These are phyloP conservation scores for Drosophila nr. medialis DNA, from an alignment of 2,888 invertebrate species.

Conservation along the genomic window DNA sequence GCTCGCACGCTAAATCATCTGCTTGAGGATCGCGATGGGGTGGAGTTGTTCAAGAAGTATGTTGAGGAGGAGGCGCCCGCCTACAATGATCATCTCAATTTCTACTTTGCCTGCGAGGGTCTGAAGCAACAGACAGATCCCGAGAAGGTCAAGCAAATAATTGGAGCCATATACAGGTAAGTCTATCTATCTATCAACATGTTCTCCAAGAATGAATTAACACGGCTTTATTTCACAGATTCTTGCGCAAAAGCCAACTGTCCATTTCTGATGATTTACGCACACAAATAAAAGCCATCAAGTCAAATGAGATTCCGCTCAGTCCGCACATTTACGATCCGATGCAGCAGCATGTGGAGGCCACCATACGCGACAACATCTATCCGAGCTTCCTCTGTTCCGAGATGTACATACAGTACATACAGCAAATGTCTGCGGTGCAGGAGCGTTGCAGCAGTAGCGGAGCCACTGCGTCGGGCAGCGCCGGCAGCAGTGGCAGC, in stretches of 20 bases:
- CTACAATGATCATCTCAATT: slow-evolving; percentile 93
- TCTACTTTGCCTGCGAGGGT: slow-evolving; percentile 97
- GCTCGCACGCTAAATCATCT: slow-evolving; percentile 93
- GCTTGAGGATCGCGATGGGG: slow-evolving; percentile 95
- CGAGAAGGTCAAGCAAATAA: slow-evolving; percentile 89
- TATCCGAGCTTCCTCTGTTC: slow-evolving; percentile 97
- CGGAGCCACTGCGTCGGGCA: slow-evolving; percentile 72
- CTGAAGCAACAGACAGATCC: slow-evolving; percentile 91
- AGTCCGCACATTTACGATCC: slow-evolving; percentile 93
- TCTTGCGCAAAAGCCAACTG: slow-evolving; percentile 92
- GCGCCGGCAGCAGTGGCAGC: slow-evolving; percentile 72
- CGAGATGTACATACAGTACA: slow-evolving; percentile 94
- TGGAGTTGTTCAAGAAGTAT: slow-evolving; percentile 93
- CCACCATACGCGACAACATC: slow-evolving; percentile 93
- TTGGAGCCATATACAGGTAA: slow-evolving; percentile 93
- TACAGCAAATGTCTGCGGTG: slow-evolving; percentile 87
- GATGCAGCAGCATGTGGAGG: slow-evolving; percentile 92
- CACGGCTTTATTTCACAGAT: slow-evolving; percentile 85
- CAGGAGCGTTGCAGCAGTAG: slow-evolving; percentile 85
- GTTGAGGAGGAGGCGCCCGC: slow-evolving; percentile 91
- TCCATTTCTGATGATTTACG: slow-evolving; percentile 93
- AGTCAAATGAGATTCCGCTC: slow-evolving; percentile 89
- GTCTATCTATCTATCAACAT: slow-evolving; percentile 45
- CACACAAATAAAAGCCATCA: slow-evolving; percentile 90
- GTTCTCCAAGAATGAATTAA: not conserved